Evolutionary conservation across 2,888 invertebrate species (phyloP).

Genomic region (Drosophila vallismaia): DNA sequence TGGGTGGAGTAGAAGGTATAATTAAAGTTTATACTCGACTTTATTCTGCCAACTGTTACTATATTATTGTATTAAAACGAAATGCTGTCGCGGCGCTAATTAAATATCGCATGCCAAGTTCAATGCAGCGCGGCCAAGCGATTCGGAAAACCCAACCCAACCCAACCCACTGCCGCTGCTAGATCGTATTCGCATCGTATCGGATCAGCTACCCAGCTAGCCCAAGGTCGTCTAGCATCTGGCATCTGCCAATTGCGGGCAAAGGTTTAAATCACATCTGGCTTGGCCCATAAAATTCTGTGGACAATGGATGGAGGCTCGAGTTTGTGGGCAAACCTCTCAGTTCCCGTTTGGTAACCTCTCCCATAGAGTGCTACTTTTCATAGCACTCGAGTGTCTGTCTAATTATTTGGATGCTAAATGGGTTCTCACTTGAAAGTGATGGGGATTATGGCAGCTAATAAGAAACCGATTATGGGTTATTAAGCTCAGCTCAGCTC

Average conservation of each 20-base stretch:
- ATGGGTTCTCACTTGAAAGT: not conserved
- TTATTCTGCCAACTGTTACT: constrained; percentile 9
- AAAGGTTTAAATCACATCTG: constrained; percentile 1
- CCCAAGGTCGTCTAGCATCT: constrained; percentile 17
- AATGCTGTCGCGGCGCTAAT: constrained; percentile 33
- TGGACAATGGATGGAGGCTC: not conserved
- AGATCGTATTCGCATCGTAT: constrained; percentile 13
- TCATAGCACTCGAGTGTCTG: not conserved
- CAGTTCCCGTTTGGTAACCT: not conserved
- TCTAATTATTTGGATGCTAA: not conserved
- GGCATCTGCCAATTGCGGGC: constrained; percentile 14
- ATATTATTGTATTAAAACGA: constrained; percentile 25
- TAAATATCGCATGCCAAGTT: constrained; percentile 64
- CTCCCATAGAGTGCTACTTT: constrained; percentile 9
- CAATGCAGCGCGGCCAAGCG: constrained; percentile 54
- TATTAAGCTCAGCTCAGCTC: not conserved
- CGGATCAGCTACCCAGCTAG: constrained; percentile 1
- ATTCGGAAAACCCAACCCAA: constrained; percentile 5
- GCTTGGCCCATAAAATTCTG: not conserved
- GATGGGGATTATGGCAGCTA: not conserved
- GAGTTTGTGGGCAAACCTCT: constrained; percentile 8
- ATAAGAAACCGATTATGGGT: constrained; percentile 1
- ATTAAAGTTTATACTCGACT: not conserved
- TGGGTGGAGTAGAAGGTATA: not conserved
- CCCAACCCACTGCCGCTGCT: not conserved